Evolutionary conservation across 2,797 vertebrate genomes (phyloP).

Genomic region (Anas acuta): DNA sequence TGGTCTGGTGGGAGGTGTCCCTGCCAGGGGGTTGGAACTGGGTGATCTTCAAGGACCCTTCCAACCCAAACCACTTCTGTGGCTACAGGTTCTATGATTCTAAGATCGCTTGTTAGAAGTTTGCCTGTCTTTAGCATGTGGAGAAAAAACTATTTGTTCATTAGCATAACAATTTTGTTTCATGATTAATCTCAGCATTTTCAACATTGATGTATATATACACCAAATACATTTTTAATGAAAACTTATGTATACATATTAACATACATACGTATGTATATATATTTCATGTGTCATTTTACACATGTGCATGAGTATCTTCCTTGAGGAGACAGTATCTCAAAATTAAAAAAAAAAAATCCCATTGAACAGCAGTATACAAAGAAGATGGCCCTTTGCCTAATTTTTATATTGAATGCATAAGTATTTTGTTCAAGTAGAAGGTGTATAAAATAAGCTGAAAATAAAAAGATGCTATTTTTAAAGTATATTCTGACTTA

Average conservation of each 20-base stretch:
- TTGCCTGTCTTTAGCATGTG: background rate
- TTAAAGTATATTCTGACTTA: slow-evolving; percentile 56
- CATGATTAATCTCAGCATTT: background rate
- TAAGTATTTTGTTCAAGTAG: background rate
- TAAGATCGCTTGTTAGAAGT: background rate
- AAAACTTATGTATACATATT: background rate
- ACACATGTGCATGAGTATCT: background rate
- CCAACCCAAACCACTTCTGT: background rate
- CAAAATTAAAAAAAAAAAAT: background rate
- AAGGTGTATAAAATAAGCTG: slow-evolving; percentile 36
- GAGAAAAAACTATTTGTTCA: background rate
- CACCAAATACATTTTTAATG: background rate
- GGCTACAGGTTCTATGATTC: background rate
- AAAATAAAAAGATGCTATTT: slow-evolving; percentile 39
- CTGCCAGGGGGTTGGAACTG: background rate
- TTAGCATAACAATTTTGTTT: background rate
- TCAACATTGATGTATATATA: background rate
- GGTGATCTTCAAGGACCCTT: background rate
- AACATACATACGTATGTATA: background rate
- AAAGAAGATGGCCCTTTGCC: background rate
- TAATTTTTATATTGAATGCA: background rate
- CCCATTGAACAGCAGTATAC: background rate
- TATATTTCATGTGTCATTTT: background rate
- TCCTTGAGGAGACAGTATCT: background rate
- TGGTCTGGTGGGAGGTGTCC: background rate